phyloP scores from a whole-genome alignment of 2,888 invertebrate genomes.

The Phyllotreta cruciferae region DNA sequence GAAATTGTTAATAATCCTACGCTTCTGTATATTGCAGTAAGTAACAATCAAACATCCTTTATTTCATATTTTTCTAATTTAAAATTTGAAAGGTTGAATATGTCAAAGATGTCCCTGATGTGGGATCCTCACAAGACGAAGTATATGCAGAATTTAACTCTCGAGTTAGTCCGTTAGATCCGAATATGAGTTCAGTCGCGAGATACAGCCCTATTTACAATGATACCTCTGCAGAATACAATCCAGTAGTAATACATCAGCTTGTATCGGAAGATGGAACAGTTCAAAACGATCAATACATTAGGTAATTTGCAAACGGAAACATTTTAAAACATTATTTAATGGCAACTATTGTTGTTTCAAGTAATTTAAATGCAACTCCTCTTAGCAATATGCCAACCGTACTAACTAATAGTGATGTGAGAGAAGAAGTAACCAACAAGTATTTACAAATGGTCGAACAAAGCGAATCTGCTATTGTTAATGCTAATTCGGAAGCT shows the following conservation, averaged over 20 bases:
- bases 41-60: conserved; percentile 33
- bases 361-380: conserved; percentile 33
- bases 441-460: conserved; percentile 53
- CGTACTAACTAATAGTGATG: conserved; percentile 49
- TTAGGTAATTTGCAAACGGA: conserved; percentile 6
- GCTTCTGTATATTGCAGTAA: conserved; percentile 56
- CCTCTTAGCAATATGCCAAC: conserved; percentile 49
- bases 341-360: conserved; percentile 1
- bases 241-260: conserved; percentile 56
- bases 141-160: conserved; percentile 51
- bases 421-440: conserved; percentile 51
- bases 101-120: conserved; percentile 48
- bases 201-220: conserved; percentile 68
- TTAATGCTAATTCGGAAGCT: conserved; percentile 34
- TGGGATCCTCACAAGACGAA: conserved; percentile 38
- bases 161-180: conserved; percentile 58
- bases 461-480: conserved; percentile 35
- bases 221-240: conserved; percentile 47
- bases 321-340: background rate
- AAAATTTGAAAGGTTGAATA: conserved; percentile 54
- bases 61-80: conserved; percentile 4
- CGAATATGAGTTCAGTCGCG: conserved; percentile 66
- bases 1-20: conserved; percentile 50
- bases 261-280: conserved; percentile 48
- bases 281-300: conserved; percentile 41